Base-by-base conservation (phyloP, 2,888 invertebrate species). In the Pocota personata region DNA sequence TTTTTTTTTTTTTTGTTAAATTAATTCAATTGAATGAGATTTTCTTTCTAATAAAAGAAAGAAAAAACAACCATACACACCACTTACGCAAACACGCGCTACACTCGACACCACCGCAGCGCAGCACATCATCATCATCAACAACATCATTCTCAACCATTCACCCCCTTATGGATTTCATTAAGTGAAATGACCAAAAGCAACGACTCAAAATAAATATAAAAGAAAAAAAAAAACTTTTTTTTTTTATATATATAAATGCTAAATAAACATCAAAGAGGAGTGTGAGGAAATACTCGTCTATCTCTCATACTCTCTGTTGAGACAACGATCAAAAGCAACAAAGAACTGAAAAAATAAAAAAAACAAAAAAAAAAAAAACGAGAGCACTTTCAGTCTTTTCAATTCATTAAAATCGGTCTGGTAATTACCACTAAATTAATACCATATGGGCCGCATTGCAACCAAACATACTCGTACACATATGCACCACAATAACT, bases 401-500 rank as follows among this genome's bases (percentile, higher is more conserved):
- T 84, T 84, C 82, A 87, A 82, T 82, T 87, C 87, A 87, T 87
- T 87, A 87, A 87, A 87, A 87, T 87, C 82, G 87, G 87, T 87
- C 82, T 82, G 82, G 82, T 87, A 87, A 87, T 77, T 87, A 82
- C 87, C 82, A 82, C 82, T 87, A 82, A 87, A 87, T 87, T 87
- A 87, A 87, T 87, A 87, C 87, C 87, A 87, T 87, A 82, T 87
- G 87, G 82, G 87, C 77, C 76, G 73, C 80, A 64, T 21, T 64
- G 58, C 58, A 71, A 30, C 43, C 71, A 40, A 14, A 35, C 57
- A 66, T 30, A 62, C 43, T 30, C 35, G 43, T 35, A 69, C 27
- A 71, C 55, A 14, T 14, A 40, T 21, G 14, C 35, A 55, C 16
- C 48, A 64, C 32, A 52, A 12, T 16, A 57, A n/a, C 52, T 32